Evolutionary conservation across 2,113 vertebrate species (phyloP).

Genomic region (Orientallactaga bullata): DNA sequence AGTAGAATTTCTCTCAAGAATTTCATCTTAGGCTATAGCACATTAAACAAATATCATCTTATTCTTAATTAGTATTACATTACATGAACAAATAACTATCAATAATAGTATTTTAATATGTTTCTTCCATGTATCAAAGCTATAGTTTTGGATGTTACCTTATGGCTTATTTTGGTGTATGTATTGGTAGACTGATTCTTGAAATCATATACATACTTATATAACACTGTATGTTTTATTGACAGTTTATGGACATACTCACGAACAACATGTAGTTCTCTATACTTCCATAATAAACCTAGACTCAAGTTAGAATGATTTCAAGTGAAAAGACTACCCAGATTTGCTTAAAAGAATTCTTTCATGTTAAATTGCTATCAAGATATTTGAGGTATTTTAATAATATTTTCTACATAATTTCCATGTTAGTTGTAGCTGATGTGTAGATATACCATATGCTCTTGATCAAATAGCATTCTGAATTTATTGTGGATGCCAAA

Average conservation of each 20-base stretch:
- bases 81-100: background rate
- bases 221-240: background rate
- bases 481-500: background rate
- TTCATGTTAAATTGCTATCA: background rate
- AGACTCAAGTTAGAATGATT: background rate
- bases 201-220: background rate
- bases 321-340: background rate
- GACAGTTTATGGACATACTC: background rate
- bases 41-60: background rate
- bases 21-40: background rate
- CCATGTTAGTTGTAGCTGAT: background rate
- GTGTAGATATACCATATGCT: background rate
- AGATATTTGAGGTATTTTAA: background rate
- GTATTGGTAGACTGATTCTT: background rate
- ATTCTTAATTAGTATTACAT: background rate
- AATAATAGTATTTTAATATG: background rate
- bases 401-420: background rate
- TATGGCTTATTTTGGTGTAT: background rate
- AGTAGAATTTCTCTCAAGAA: background rate
- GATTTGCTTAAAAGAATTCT: background rate
- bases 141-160: no score
- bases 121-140: background rate
- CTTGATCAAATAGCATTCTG: background rate
- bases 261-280: background rate
- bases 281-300: background rate